phyloP scores from a whole-genome alignment of 2,888 invertebrate species.

The Drosophila siamana region DNA sequence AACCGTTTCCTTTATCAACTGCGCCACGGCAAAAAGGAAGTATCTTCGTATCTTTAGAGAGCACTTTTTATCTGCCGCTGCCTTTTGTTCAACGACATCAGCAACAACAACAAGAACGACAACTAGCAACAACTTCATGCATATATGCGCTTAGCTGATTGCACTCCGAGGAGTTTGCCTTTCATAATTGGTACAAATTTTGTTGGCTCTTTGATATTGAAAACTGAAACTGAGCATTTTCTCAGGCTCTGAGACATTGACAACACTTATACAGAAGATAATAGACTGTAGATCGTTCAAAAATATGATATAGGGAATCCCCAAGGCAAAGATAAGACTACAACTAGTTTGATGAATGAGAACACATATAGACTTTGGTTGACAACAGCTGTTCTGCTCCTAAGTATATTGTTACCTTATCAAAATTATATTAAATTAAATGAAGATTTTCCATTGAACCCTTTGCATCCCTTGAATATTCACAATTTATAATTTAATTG shows the following conservation, averaged over 20 bases:
- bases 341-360: not conserved
- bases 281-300: not conserved
- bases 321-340: not conserved
- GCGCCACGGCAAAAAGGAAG: conserved; percentile 65
- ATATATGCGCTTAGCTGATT: conserved; percentile 54
- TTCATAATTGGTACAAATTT: conserved; percentile 71
- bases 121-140: conserved; percentile 2
- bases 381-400: too few relatives aligned
- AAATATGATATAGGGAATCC: conserved; percentile 1
- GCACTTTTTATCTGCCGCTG: conserved; percentile 58
- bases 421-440: too few relatives aligned
- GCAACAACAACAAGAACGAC: conserved; percentile 1
- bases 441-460: too few relatives aligned
- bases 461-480: too few relatives aligned
- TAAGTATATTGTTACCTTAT: too few relatives aligned
- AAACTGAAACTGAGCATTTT: conserved; percentile 38
- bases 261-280: conserved; percentile 4
- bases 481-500: too few relatives aligned
- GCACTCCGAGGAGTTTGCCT: conserved; percentile 68
- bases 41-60: conserved; percentile 62
- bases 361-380: not conserved
- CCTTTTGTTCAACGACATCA: conserved; percentile 54
- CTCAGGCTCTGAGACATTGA: conserved; percentile 41
- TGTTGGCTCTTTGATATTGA: conserved; percentile 31
- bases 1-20: conserved; percentile 69